Evolutionary conservation across 2,797 vertebrate genomes (phyloP).

Genomic region (Eulemur albifrons): DNA sequence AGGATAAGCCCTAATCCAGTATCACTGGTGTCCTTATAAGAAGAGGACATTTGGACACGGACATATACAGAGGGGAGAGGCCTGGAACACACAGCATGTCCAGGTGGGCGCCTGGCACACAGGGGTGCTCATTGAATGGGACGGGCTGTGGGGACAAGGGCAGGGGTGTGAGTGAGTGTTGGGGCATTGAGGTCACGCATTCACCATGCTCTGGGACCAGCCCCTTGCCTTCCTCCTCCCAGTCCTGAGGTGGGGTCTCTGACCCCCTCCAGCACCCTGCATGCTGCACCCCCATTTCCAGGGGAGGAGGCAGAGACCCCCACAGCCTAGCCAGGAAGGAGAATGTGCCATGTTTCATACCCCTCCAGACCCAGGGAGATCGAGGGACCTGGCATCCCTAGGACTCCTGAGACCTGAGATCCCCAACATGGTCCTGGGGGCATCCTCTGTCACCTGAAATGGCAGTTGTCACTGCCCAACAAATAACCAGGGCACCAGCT

Average conservation of each 20-base stretch:
- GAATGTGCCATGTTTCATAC: background rate
- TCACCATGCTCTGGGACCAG: background rate
- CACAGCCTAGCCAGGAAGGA: background rate
- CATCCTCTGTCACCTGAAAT: background rate
- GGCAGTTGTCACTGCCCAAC: background rate
- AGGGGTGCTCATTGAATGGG: too few relatives aligned
- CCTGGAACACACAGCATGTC: background rate
- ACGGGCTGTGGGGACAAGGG: accelerated
- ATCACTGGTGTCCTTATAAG: background rate
- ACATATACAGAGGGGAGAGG: too few relatives aligned
- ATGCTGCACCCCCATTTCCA: background rate
- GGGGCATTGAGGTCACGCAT: background rate
- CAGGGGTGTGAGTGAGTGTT: too few relatives aligned
- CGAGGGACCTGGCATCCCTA: background rate
- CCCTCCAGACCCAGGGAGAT: background rate
- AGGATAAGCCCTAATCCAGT: background rate
- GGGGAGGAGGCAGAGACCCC: background rate
- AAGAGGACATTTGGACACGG: background rate
- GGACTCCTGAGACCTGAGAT: background rate
- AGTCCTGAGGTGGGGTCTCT: background rate
- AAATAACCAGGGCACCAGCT: background rate
- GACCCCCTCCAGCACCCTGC: background rate
- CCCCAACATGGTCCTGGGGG: background rate
- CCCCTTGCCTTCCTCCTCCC: background rate
- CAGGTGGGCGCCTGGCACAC: background rate